Conservation (phyloP, 2,797 vertebrate genomes). For the Sebastolobus alascanus region DNA sequence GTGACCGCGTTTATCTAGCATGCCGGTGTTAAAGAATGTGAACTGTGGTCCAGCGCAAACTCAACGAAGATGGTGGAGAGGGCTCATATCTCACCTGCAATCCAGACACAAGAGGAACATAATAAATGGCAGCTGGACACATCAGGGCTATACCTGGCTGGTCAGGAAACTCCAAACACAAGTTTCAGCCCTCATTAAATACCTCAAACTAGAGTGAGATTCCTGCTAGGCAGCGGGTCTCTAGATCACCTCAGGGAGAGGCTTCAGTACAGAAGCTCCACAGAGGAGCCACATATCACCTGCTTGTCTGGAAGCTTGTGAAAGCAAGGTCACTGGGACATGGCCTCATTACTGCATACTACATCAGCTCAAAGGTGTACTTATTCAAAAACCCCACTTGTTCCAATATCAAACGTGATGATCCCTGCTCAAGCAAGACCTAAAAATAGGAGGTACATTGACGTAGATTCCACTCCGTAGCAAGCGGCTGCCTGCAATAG, state of each 20-base stretch:
- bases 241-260: constrained; percentile 38
- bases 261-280: constrained; percentile 8
- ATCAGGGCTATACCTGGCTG: constrained; percentile 62
- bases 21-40: constrained; percentile 67
- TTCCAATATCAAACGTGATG: constrained; percentile 33
- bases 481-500: constrained; percentile 32
- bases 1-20: constrained; percentile 62
- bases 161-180: constrained; percentile 72
- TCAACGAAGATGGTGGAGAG: constrained; percentile 33
- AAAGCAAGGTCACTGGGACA: constrained; percentile 15
- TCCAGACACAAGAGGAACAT: constrained; percentile 62
- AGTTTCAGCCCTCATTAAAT: constrained; percentile 16
- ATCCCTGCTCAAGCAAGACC: constrained; percentile 43
- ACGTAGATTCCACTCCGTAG: constrained; percentile 40
- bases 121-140: constrained; percentile 20
- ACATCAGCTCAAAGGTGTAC: constrained; percentile 37
- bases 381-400: constrained; percentile 31
- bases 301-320: constrained; percentile 4
- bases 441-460: constrained; percentile 62
- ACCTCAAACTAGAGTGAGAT: constrained; percentile 61
- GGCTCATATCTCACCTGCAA: constrained; percentile 64
- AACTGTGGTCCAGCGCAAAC: constrained; percentile 58
- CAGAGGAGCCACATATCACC: constrained; percentile 19
- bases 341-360: not conserved
- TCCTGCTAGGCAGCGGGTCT: constrained; percentile 31